Evolutionary conservation across 2,113 vertebrate species (phyloP).

Genomic region (Periophthalmodon schlosseri): DNA sequence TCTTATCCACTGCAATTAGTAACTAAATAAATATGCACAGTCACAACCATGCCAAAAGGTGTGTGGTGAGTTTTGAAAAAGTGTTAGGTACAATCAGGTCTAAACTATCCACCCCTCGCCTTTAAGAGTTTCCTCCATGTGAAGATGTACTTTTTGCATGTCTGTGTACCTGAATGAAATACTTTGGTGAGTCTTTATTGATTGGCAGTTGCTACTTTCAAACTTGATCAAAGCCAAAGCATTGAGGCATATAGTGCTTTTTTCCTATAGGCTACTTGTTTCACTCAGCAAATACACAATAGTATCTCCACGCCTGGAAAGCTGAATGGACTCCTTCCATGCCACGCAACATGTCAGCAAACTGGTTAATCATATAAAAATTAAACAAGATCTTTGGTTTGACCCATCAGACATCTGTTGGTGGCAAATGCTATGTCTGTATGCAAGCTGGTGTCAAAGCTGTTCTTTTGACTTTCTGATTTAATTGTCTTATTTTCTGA

Average conservation of each 20-base stretch:
- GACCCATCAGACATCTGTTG: constrained; percentile 51
- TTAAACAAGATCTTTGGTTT: constrained; percentile 42
- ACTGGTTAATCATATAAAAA: constrained; percentile 32
- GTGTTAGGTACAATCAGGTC: constrained; percentile 69
- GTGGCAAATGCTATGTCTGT: constrained; percentile 66
- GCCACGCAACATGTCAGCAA: constrained; percentile 30
- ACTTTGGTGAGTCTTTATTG: constrained; percentile 53
- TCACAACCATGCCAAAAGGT: constrained; percentile 64
- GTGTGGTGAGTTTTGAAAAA: constrained; percentile 43
- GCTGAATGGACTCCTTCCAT: constrained; percentile 51
- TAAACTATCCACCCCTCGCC: constrained; percentile 66
- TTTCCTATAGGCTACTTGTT: constrained; percentile 41
- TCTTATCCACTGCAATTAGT: constrained; percentile 50
- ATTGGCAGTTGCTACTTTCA: constrained; percentile 33
- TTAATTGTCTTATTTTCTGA: constrained; percentile 70
- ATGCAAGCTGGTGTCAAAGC: constrained; percentile 69
- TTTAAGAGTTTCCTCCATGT: constrained; percentile 65
- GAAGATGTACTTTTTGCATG: constrained; percentile 50
- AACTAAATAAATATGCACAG: constrained; percentile 70
- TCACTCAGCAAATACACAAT: constrained; percentile 35
- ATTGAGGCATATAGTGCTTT: constrained; percentile 34
- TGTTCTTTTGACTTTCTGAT: constrained; percentile 65
- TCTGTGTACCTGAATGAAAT: constrained; percentile 51
- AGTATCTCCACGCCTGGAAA: constrained; percentile 27
- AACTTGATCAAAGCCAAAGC: constrained; percentile 54